phyloP scores from a whole-genome alignment of 2,888 invertebrate species.

The Atrina japonica region DNA sequence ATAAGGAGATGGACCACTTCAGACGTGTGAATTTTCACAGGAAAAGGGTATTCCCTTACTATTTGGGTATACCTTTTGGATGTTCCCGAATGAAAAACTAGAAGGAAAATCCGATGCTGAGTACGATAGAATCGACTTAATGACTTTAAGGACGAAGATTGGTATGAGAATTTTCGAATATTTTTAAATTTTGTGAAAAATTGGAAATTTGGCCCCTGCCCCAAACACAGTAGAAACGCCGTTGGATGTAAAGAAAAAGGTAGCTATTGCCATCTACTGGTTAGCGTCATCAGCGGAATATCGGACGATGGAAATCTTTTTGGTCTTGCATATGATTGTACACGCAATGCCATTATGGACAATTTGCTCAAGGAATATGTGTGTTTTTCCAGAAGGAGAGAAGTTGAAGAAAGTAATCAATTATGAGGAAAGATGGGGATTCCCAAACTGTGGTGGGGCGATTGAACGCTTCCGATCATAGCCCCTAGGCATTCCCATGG shows the following conservation, averaged over 20 bases:
- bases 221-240: not conserved
- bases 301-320: constrained; percentile 25
- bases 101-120: constrained; percentile 9
- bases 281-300: constrained; percentile 24
- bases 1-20: not conserved
- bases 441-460: constrained; percentile 25
- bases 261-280: constrained; percentile 18
- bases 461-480: constrained; percentile 25
- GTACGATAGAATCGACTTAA: constrained; percentile 3
- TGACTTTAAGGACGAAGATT: not conserved
- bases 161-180: constrained; percentile 28
- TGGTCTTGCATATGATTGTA: constrained; percentile 12
- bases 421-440: constrained; percentile 24
- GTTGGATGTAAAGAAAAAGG: constrained; percentile 6
- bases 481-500: constrained; percentile 20
- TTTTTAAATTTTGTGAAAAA: constrained; percentile 2
- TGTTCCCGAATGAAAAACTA: not conserved
- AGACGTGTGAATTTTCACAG: constrained; percentile 1
- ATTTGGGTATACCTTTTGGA: constrained; percentile 8
- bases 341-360: constrained; percentile 2
- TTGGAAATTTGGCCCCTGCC: constrained; percentile 9
- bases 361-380: constrained; percentile 1
- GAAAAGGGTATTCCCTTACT: constrained; percentile 9
- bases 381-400: constrained; percentile 11
- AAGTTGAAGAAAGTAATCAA: constrained; percentile 10